Percentiles rank a stretch among this genome's conserved stretches.
These are phyloP conservation scores for Mormyrus lacerda DNA, from an alignment of 2,113 vertebrate genomes.

Conservation along the genomic window DNA sequence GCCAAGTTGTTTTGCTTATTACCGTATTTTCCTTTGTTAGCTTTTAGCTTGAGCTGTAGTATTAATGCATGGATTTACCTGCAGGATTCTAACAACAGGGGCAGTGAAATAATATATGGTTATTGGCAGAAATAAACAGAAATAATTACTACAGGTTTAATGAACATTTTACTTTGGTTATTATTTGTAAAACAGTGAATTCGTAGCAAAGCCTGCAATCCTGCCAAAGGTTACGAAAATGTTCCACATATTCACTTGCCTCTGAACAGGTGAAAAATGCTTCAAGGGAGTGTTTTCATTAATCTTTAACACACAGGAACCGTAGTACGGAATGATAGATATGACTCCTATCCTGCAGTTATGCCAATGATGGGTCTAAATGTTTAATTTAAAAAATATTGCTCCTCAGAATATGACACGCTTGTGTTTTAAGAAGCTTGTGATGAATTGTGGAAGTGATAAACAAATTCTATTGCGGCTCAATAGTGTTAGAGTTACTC, in stretches of 20 bases:
- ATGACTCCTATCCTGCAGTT: background rate
- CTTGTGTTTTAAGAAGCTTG: slow-evolving; percentile 4
- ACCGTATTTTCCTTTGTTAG: background rate
- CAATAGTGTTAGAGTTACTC: slow-evolving; percentile 8
- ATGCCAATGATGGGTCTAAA: background rate
- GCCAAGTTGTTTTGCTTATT: background rate
- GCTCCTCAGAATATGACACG: slow-evolving; percentile 2
- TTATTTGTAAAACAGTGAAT: background rate
- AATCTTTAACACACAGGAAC: background rate
- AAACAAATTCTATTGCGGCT: background rate
- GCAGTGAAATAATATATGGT: background rate
- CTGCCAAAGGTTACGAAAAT: background rate
- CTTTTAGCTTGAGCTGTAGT: background rate
- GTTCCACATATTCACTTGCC: slow-evolving; percentile 2
- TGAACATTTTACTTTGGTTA: background rate
- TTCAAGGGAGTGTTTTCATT: background rate
- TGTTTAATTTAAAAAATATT: slow-evolving; percentile 17
- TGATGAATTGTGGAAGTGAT: slow-evolving; percentile 9
- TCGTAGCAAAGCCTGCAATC: background rate
- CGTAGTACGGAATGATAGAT: background rate
- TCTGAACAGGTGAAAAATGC: slow-evolving; percentile 13
- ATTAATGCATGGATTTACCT: background rate
- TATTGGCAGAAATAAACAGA: background rate
- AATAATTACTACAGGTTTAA: background rate
- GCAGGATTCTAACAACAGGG: background rate